Evolutionary conservation across 2,797 vertebrate genomes (phyloP).

Genomic region (Coendou prehensilis): DNA sequence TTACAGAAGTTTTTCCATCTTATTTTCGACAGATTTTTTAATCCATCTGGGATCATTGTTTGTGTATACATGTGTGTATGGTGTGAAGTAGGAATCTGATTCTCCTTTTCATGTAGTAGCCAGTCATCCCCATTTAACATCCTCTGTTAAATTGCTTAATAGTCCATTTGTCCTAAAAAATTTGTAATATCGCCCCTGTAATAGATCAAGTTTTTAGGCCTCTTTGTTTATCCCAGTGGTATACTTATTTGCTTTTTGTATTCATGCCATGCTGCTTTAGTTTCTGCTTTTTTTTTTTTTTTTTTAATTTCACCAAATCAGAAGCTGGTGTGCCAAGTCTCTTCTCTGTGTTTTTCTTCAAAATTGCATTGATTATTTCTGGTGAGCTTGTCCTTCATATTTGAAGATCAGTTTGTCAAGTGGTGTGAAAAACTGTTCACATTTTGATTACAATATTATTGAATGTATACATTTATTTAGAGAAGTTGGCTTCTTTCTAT

Average conservation of each 20-base stretch:
- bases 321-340: neutral
- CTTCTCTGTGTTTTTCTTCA: constrained; percentile 58
- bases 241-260: neutral
- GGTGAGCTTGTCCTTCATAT: neutral
- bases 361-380: constrained; percentile 20
- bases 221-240: neutral
- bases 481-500: constrained; percentile 31
- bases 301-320: constrained; percentile 10
- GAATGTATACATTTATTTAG: constrained; percentile 11
- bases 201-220: neutral
- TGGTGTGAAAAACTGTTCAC: neutral
- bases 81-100: neutral
- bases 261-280: neutral
- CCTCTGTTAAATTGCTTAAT: constrained; percentile 28
- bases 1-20: constrained; percentile 13
- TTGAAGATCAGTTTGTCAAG: neutral
- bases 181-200: neutral
- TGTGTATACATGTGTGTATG: neutral
- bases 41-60: neutral
- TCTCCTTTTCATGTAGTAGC: neutral
- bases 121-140: neutral
- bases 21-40: neutral
- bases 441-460: constrained; percentile 34
- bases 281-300: neutral
- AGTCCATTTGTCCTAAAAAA: neutral